Evolutionary conservation across 2,797 vertebrate genomes (phyloP).

Genomic region (Gorsachius magnificus): DNA sequence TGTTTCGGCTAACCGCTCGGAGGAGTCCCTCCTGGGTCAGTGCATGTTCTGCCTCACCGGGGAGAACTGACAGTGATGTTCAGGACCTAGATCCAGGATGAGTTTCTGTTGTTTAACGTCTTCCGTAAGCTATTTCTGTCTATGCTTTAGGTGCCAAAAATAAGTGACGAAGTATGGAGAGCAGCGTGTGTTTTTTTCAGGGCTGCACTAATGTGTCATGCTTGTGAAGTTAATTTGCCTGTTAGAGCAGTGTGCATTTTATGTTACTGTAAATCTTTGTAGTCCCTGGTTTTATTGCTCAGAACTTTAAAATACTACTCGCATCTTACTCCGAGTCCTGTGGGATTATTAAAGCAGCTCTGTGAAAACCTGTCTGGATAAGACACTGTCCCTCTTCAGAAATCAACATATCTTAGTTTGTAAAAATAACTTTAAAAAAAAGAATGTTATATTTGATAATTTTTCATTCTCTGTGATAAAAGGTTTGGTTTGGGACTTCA

Average conservation of each 20-base stretch:
- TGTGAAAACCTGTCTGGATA: constrained; percentile 3
- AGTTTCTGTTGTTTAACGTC: constrained; percentile 24
- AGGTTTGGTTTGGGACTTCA: neutral
- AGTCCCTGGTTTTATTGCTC: neutral
- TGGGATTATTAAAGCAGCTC: neutral
- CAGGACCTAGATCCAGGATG: neutral
- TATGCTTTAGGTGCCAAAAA: neutral
- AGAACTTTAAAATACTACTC: constrained; percentile 60
- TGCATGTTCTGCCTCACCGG: neutral
- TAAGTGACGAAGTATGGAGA: neutral
- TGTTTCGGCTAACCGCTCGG: constrained; percentile 30
- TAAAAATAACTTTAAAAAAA: neutral
- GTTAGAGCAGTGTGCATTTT: constrained; percentile 4
- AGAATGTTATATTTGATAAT: neutral
- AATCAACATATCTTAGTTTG: neutral
- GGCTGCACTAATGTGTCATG: neutral
- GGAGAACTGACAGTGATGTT: neutral
- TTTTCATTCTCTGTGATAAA: neutral
- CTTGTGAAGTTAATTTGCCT: constrained; percentile 46
- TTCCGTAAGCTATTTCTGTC: neutral
- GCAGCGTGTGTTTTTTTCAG: neutral
- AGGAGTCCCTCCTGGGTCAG: constrained; percentile 27
- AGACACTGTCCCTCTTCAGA: neutral
- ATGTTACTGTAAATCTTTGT: constrained; percentile 21
- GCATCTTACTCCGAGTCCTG: neutral